Evolutionary conservation across 1,140 invertebrate species (phyloP).

Genomic region (Tetragnatha versicolor): DNA sequence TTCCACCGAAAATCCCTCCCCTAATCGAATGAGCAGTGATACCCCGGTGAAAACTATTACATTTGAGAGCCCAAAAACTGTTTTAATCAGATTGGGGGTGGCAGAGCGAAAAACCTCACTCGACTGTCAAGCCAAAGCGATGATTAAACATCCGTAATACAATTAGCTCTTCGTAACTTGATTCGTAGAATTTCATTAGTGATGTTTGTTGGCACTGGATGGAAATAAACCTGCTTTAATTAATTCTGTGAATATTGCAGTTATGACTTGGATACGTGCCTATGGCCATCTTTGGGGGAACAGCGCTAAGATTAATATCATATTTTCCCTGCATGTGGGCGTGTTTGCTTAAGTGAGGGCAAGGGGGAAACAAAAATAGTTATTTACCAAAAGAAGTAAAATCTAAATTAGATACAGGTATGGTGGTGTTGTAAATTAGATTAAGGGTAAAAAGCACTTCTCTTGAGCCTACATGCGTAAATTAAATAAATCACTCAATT

Average conservation of each 20-base stretch:
- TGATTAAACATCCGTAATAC: constrained; percentile 30
- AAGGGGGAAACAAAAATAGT: no score
- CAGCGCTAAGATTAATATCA: constrained; percentile 8
- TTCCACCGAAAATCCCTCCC: not conserved
- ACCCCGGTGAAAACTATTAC: not conserved
- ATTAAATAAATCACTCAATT: no score
- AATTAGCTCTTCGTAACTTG: constrained; percentile 34
- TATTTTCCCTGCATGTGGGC: no score
- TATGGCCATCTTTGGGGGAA: not conserved
- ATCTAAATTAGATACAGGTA: no score
- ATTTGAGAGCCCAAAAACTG: not conserved
- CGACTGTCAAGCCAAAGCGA: not conserved
- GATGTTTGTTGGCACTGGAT: not conserved
- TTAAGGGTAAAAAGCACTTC: no score
- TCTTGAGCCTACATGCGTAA: no score
- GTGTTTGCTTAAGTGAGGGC: no score
- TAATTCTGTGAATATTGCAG: constrained; percentile 31
- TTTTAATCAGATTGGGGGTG: not conserved
- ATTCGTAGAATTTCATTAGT: constrained; percentile 36
- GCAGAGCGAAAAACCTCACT: not conserved
- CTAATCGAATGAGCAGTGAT: not conserved
- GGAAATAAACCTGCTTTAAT: constrained; percentile 12
- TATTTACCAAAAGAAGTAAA: no score
- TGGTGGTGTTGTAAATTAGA: no score
- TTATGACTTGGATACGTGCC: not conserved